Conservation (phyloP, 2,113 vertebrate genomes). For the Ailurus styani region DNA sequence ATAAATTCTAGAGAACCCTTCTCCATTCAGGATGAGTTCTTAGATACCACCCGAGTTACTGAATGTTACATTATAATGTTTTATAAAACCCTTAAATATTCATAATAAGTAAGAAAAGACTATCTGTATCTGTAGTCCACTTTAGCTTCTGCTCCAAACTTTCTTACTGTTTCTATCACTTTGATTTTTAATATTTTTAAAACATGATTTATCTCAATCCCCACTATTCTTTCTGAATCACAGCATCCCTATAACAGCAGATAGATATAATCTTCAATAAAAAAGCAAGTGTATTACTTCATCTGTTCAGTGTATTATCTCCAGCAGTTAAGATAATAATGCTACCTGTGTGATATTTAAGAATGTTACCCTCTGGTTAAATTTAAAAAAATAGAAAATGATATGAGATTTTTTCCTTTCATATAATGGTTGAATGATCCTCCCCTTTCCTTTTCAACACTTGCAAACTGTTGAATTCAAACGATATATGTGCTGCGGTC, state of each 20-base stretch:
- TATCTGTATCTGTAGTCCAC: background rate
- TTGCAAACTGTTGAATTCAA: conserved; percentile 14
- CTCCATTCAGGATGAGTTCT: background rate
- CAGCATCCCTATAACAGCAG: background rate
- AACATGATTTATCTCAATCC: background rate
- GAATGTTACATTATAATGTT: background rate
- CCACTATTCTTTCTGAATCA: background rate
- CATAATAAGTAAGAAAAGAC: background rate
- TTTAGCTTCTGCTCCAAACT: background rate
- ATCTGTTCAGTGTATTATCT: background rate
- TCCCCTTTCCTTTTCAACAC: background rate
- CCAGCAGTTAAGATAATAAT: background rate
- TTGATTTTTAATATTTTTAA: background rate
- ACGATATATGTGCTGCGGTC: background rate
- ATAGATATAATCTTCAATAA: background rate
- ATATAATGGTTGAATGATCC: background rate
- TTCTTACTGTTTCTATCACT: background rate
- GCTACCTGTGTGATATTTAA: background rate
- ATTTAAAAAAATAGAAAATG: conserved; percentile 3
- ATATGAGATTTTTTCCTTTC: background rate
- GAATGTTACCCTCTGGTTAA: background rate
- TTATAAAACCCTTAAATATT: background rate
- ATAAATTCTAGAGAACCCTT: background rate
- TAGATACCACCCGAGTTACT: background rate
- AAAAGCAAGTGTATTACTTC: background rate